These are phyloP conservation scores for Leptinotarsa rubiginosa DNA, from an alignment of 2,888 invertebrate genomes.

Conservation along the genomic window DNA sequence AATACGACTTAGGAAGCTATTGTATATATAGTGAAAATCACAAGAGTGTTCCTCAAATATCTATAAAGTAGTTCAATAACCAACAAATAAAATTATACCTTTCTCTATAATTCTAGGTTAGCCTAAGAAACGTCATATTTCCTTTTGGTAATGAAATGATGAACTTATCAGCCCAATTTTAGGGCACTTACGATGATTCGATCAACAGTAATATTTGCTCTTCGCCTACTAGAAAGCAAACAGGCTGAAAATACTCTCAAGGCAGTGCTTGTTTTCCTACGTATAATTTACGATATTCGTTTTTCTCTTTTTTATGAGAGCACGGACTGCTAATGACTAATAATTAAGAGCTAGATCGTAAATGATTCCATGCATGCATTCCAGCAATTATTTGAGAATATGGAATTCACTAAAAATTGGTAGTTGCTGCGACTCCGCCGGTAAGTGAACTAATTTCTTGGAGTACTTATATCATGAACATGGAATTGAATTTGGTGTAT, in stretches of 20 bases:
- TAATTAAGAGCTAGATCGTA: constrained; percentile 7
- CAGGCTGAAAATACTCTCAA: constrained; percentile 8
- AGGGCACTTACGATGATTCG: no score
- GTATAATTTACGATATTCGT: constrained; percentile 8
- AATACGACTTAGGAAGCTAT: no score
- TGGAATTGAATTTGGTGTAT: no score
- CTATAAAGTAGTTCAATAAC: no score
- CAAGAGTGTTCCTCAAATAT: no score
- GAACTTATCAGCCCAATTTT: no score
- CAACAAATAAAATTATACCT: no score
- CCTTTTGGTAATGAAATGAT: no score
- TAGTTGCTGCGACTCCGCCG: neutral
- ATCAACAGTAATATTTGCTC: neutral
- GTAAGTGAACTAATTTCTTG: neutral
- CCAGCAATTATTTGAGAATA: constrained; percentile 6
- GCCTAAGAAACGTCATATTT: no score
- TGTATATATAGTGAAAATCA: no score
- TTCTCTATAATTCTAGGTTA: no score
- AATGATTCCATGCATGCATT: constrained; percentile 6
- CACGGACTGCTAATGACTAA: constrained; percentile 15
- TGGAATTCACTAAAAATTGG: neutral
- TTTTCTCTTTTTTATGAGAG: constrained; percentile 16
- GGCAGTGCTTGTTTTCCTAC: constrained; percentile 4
- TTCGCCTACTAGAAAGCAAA: neutral
- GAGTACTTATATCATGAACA: neutral